Percentiles rank a stretch among this genome's conserved stretches.
Conservation (phyloP, 2,797 vertebrate species). For the Propithecus perrieri region DNA sequence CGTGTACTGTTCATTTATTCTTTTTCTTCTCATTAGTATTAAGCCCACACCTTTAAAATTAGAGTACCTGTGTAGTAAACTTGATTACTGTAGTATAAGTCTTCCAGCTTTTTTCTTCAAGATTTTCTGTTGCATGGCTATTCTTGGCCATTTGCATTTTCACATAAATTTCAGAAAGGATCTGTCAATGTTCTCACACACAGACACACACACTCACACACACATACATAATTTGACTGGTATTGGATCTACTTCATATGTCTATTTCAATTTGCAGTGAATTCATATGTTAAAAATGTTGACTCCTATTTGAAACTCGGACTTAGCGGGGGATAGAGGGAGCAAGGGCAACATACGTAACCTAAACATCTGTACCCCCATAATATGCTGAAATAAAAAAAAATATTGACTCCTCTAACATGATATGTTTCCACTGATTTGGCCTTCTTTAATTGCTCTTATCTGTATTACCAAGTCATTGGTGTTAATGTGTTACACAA, state of each 20-base stretch:
- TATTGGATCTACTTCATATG: neutral
- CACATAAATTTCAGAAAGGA: neutral
- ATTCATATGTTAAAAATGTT: neutral
- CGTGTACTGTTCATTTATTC: neutral
- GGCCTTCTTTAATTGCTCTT: neutral
- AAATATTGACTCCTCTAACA: neutral
- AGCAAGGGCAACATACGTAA: too few relatives aligned
- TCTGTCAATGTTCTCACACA: neutral
- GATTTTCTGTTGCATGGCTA: neutral
- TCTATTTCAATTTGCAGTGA: neutral
- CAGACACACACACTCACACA: accelerated
- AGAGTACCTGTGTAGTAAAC: neutral
- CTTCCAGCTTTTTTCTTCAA: neutral
- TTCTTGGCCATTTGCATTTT: neutral
- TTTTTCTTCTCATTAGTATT: neutral
- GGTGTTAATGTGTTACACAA: neutral
- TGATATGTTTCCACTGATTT: neutral
- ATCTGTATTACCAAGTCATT: neutral
- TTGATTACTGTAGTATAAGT: neutral
- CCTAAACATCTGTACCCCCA: too few relatives aligned
- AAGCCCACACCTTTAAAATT: neutral
- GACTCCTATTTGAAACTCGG: too few relatives aligned
- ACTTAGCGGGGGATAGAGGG: too few relatives aligned
- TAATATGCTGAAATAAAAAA: too few relatives aligned
- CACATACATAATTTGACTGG: neutral